phyloP scores from a whole-genome alignment of 2,113 vertebrate species.

The Datnioides undecimradiatus region DNA sequence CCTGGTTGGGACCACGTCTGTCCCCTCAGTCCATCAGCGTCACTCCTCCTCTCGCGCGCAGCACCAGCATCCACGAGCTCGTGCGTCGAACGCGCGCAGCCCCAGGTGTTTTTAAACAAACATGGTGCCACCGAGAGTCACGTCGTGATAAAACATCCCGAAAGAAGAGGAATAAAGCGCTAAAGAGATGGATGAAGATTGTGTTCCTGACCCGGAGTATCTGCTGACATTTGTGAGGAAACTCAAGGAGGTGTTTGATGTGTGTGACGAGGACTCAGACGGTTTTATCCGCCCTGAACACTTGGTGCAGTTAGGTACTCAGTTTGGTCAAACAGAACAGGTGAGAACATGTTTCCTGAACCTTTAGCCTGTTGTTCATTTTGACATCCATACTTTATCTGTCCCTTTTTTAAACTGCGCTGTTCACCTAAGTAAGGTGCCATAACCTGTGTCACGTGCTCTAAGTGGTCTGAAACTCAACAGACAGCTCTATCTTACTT shows the following conservation, averaged over 20 bases:
- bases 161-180: background rate
- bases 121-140: background rate
- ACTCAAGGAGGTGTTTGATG: slow-evolving; percentile 91
- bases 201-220: slow-evolving; percentile 57
- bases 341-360: slow-evolving; percentile 77
- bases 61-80: slow-evolving; percentile 25
- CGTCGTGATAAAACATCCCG: background rate
- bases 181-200: slow-evolving; percentile 56
- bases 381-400: background rate
- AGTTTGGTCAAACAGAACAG: slow-evolving; percentile 89
- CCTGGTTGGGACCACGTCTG: slow-evolving; percentile 5
- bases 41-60: background rate
- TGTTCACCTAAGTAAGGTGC: background rate
- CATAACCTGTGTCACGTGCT: background rate
- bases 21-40: background rate
- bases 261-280: slow-evolving; percentile 89
- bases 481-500: background rate
- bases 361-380: background rate
- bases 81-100: background rate
- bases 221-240: slow-evolving; percentile 86
- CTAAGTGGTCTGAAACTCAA: background rate
- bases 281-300: slow-evolving; percentile 88
- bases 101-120: background rate
- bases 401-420: background rate
- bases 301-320: slow-evolving; percentile 87